Evolutionary conservation across 2,113 vertebrate species (phyloP).

Genomic region (Periophthalmus modestus): DNA sequence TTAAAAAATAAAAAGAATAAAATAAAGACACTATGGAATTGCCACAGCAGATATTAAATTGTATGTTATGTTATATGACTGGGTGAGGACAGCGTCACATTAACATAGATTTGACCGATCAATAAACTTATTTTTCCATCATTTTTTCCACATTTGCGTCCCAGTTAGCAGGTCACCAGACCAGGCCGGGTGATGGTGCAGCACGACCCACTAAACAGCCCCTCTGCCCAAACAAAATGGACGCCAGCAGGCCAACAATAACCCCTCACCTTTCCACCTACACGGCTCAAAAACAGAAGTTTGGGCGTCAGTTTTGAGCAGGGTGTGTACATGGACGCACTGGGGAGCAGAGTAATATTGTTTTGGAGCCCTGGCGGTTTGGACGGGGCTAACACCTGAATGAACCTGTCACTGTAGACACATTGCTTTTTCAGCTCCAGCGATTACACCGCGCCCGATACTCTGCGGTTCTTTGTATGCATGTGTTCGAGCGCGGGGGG

Average conservation of each 20-base stretch:
- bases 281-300: conserved; percentile 26
- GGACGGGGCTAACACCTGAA: conserved; percentile 73
- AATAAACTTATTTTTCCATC: not conserved
- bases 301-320: conserved; percentile 33
- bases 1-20: too few relatives aligned
- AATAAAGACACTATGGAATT: too few relatives aligned
- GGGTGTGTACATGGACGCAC: conserved; percentile 36
- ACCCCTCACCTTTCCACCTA: conserved; percentile 15
- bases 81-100: not conserved
- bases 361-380: conserved; percentile 62
- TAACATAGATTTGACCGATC: conserved; percentile 3
- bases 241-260: conserved; percentile 15
- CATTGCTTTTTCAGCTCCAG: conserved; percentile 76
- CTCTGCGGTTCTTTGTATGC: conserved; percentile 34
- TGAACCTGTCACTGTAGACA: conserved; percentile 76
- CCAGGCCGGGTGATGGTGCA: conserved; percentile 3
- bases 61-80: not conserved
- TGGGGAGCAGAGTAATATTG: conserved; percentile 65
- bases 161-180: not conserved
- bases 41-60: too few relatives aligned
- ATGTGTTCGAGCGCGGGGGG: conserved; percentile 20
- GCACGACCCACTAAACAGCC: not conserved
- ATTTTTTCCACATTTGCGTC: not conserved
- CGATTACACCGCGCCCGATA: conserved; percentile 67
- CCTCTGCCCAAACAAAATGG: conserved; percentile 7